phyloP scores from a whole-genome alignment of 2,888 invertebrate species.

The Spodoptera littoralis region DNA sequence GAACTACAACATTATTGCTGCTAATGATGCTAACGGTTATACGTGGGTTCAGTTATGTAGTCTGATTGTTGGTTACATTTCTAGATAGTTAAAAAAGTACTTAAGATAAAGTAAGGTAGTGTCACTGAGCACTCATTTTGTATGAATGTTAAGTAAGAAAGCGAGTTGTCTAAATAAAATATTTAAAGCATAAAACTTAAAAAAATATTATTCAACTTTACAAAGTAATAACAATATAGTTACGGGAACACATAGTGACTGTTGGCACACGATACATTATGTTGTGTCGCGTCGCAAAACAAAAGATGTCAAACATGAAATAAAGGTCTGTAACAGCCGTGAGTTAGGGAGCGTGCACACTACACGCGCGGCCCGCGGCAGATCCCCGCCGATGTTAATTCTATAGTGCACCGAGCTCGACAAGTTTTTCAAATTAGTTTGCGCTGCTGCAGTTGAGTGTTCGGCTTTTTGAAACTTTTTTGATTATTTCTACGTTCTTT shows the following conservation, averaged over 20 bases:
- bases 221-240: too few relatives aligned
- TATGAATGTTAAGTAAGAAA: too few relatives aligned
- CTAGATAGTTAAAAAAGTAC: too few relatives aligned
- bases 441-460: constrained; percentile 23
- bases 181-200: too few relatives aligned
- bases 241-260: background rate
- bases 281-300: constrained; percentile 30
- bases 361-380: constrained; percentile 8
- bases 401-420: constrained; percentile 22
- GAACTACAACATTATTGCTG: background rate
- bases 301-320: constrained; percentile 51
- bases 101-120: too few relatives aligned
- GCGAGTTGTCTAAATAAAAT: too few relatives aligned
- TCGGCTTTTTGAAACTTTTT: constrained; percentile 37
- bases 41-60: too few relatives aligned
- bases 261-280: constrained; percentile 29
- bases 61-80: too few relatives aligned
- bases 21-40: too few relatives aligned
- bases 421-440: constrained; percentile 45
- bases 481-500: constrained; percentile 25
- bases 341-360: constrained; percentile 26
- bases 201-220: too few relatives aligned
- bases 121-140: too few relatives aligned
- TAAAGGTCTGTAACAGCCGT: constrained; percentile 31
- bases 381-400: constrained; percentile 32